Evolutionary conservation across 1,140 invertebrate genomes (phyloP).

Genomic region (Aphaenogaster rudis): DNA sequence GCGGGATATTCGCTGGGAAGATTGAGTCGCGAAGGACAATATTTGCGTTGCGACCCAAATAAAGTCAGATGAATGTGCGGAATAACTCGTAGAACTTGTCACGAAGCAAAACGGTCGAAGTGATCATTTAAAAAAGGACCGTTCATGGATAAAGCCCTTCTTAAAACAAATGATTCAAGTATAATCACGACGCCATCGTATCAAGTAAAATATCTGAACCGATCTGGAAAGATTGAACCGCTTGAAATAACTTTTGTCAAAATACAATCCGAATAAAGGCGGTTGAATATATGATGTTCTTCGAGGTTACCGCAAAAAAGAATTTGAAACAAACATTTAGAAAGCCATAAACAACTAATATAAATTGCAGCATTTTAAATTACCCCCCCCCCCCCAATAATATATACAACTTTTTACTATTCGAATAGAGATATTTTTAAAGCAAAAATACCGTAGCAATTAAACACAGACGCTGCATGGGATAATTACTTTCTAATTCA

Average conservation of each 20-base stretch:
- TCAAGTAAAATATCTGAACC: not conserved
- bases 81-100: not conserved
- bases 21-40: slow-evolving; percentile 5
- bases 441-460: not conserved
- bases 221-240: not conserved
- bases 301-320: not conserved
- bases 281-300: not conserved
- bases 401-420: not conserved
- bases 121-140: not conserved
- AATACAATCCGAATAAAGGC: not conserved
- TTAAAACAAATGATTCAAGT: not conserved
- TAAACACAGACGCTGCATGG: not conserved
- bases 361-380: not conserved
- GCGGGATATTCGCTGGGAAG: not conserved
- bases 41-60: not conserved
- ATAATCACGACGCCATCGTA: not conserved
- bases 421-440: not conserved
- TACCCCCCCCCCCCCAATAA: not conserved
- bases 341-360: too few species aligned
- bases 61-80: not conserved
- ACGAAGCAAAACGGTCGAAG: too few species aligned
- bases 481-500: not conserved
- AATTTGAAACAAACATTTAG: not conserved
- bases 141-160: not conserved
- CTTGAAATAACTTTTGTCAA: not conserved